phyloP scores from a whole-genome alignment of 2,888 invertebrate species.

The Thymelicus lineola region DNA sequence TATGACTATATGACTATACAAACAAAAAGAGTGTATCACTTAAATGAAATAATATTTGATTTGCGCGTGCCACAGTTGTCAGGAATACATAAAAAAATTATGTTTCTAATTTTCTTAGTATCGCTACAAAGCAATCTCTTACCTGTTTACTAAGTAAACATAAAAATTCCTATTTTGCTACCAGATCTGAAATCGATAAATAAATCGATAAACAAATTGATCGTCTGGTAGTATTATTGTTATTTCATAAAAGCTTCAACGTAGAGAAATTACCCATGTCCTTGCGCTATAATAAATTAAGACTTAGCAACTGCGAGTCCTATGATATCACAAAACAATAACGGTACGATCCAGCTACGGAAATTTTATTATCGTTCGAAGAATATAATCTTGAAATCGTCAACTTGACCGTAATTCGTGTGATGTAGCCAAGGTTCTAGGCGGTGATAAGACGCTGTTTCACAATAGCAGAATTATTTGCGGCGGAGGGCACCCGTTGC shows the following conservation, averaged over 20 bases:
- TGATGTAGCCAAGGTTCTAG: slow-evolving; percentile 78
- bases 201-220: too few relatives aligned
- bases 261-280: background rate
- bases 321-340: slow-evolving; percentile 4
- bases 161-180: too few relatives aligned
- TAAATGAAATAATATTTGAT: too few relatives aligned
- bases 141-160: too few relatives aligned
- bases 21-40: too few relatives aligned
- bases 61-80: too few relatives aligned
- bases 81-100: too few relatives aligned
- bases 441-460: slow-evolving; percentile 77
- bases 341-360: slow-evolving; percentile 46
- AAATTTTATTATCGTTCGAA: slow-evolving; percentile 69
- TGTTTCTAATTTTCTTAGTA: too few relatives aligned
- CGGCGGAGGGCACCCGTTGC: slow-evolving; percentile 72
- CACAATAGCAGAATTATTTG: slow-evolving; percentile 85
- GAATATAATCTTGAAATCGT: slow-evolving; percentile 78
- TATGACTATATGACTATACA: too few relatives aligned
- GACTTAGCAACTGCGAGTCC: background rate
- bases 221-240: too few relatives aligned
- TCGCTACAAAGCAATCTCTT: too few relatives aligned
- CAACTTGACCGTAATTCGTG: slow-evolving; percentile 85
- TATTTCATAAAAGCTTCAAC: background rate
- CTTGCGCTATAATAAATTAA: background rate
- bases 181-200: too few relatives aligned